A percentile compares a stretch with the other conserved stretches of the same genome.
Evolutionary conservation across 1,140 invertebrate species (phyloP).

Genomic region (Acromyrmex echinatior): DNA sequence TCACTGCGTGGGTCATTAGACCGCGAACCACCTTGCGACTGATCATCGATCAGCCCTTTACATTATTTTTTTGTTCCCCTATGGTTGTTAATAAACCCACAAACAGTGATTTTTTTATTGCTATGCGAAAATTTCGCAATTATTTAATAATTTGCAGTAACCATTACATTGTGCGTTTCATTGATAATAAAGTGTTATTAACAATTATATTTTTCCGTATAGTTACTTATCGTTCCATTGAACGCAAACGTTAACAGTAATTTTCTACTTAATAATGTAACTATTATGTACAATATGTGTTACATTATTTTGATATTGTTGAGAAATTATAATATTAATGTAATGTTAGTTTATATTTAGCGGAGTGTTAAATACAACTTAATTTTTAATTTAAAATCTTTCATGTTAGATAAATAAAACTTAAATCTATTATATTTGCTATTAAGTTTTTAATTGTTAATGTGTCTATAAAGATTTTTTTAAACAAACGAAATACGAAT

Average conservation of each 20-base stretch:
- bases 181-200: not conserved
- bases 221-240: not conserved
- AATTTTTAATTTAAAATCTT: not conserved
- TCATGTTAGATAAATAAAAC: not conserved
- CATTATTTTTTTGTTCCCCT: not conserved
- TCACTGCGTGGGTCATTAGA: conserved; percentile 48
- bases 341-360: too few relatives aligned
- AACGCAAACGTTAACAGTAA: too few relatives aligned
- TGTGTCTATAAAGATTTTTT: not conserved
- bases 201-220: not conserved
- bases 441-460: not conserved
- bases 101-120: not conserved
- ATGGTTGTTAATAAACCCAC: not conserved
- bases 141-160: too few relatives aligned
- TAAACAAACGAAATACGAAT: not conserved
- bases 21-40: conserved; percentile 50
- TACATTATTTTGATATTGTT: too few relatives aligned
- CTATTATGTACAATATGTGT: too few relatives aligned
- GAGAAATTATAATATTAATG: too few relatives aligned
- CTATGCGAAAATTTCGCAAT: not conserved
- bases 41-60: not conserved
- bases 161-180: not conserved
- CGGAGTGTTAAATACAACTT: not conserved
- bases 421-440: not conserved
- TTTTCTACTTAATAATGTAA: too few relatives aligned